Conservation (phyloP, 2,797 vertebrate genomes). For the Parauchenoglanis punctatus region DNA sequence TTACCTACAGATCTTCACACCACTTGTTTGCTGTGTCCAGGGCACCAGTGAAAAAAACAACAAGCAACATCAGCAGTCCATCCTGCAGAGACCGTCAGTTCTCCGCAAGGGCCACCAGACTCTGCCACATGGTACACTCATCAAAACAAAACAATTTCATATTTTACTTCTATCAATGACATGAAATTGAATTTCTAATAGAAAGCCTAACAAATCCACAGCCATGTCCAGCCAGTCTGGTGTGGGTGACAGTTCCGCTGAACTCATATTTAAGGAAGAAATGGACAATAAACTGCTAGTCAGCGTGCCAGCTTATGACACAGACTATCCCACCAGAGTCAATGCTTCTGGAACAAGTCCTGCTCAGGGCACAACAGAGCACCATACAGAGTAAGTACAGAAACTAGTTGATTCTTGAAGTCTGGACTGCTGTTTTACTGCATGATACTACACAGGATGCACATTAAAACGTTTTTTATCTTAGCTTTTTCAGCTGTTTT, state of each 20-base stretch:
- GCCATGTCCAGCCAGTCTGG: conserved; percentile 21
- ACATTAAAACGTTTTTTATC: neutral
- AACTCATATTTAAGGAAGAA: conserved; percentile 49
- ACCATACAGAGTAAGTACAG: conserved; percentile 44
- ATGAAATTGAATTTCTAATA: conserved; percentile 1
- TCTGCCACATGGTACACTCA: conserved; percentile 46
- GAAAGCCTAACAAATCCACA: conserved; percentile 14
- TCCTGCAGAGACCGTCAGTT: conserved; percentile 59
- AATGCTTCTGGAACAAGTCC: conserved; percentile 11
- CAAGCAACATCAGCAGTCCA: conserved; percentile 52
- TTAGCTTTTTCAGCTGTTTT: neutral
- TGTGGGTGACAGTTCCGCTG: conserved; percentile 16
- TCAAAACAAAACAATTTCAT: neutral
- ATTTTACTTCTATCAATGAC: neutral
- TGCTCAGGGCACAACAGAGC: conserved; percentile 21
- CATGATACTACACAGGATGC: neutral
- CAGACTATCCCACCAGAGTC: conserved; percentile 14
- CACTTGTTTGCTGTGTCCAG: conserved; percentile 43
- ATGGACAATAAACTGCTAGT: conserved; percentile 34
- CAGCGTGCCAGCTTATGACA: neutral
- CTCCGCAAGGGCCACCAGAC: conserved; percentile 56
- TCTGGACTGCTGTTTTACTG: neutral
- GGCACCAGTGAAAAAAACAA: conserved; percentile 44
- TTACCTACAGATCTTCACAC: neutral
- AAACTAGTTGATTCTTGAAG: neutral